Base-by-base conservation (phyloP, 2,113 vertebrate genomes). In the Corythaeola cristata region DNA sequence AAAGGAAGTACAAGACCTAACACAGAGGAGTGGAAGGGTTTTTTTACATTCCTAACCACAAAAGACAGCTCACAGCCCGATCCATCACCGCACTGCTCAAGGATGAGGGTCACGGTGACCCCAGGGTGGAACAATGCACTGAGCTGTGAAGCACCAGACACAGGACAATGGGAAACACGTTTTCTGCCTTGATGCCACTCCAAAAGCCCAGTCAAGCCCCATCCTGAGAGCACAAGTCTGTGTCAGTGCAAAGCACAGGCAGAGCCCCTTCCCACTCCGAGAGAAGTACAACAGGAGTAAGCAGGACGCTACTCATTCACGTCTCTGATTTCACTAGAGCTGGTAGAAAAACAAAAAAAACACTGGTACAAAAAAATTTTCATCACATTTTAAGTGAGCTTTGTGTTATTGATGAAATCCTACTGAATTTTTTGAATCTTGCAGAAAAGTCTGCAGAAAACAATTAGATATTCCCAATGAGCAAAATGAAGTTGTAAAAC, bases 401-500 rank as follows among this genome's bases (percentile, higher is more conserved):
- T 30, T 3, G 0, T 14, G 17, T 30, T n/a, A 53, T 3, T 17
- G 60, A 27, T 47, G 30, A 85, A 85, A 74, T 39, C 23, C 60
- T 73, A 7, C 33, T n/a, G n/a, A n/a, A n/a, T n/a, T n/a, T 26
- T 68, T 26, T 35, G 53, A 67, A 21, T 62, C 41, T 30, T 35
- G 41, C 62, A 56, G 41, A 56, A 45, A 39, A 77, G 24, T 4
- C 32, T 28, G 41, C 41, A 67, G 28, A n/a, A 52, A 28, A 4
- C 53, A 39, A 32, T 8, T 9, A 1, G 5, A 15, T 16, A 4
- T 45, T 67, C 71, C 41, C 28, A 19, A 2, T 3, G 41, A 81
- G 15, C 15, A 52, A 58, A 58, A 12, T 3, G 16, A 67, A 1
- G 0, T 3, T 11, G 76, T 24, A 35, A 37, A 67, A 0, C 17